Evolutionary conservation across 2,797 vertebrate species (phyloP), one percentile per base, ranked within the genome.

Genomic region (Gambusia yucatana): DNA sequence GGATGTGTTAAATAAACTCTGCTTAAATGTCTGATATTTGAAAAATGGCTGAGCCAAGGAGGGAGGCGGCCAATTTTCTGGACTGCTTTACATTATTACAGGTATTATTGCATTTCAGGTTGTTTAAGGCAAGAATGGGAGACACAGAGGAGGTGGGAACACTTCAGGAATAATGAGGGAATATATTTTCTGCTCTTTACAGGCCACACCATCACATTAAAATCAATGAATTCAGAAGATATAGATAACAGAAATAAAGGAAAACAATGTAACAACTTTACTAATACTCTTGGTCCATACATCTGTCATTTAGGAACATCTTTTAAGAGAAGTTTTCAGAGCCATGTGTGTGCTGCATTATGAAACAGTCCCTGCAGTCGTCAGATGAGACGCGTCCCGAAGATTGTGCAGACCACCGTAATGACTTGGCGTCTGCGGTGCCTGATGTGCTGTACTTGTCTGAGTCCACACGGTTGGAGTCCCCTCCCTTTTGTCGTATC

Each of bases 61-160:
- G 83, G 83, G 83, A 83, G 88, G 86, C 84, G 87, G 90, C 84
- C 90, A 77, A 77, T 84, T 88, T 87, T 44, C 67, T 52, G 85
- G 86, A 88, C 92, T 90, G 89, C 88, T 89, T 92, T 86, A 80
- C 76, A 33, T 90, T 28, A 70, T 70, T 85, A 89, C 83, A 79
- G 85, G 85, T 88, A 89, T 95, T 96, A 96, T 95, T 96, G 95
- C 94, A 94, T 94, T 95, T 95, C 74, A 81, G 89, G 92, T 82
- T 87, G 78, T 92, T 94, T 95, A 95, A 95, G 94, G 94, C 93
- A 94, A 93, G 73, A 75, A 93, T 88, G 86, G 90, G 82, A 80
- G 83, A 88, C 77, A 79, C 88, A 81, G 85, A 92, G 73, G 88
- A 88, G 81, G 91, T 79, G 89, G 84, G 89, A 92, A 93, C 90